These are phyloP conservation scores for Phoenoteleia sp. DNA, from an alignment of 2,888 invertebrate genomes.

Conservation along the genomic window DNA sequence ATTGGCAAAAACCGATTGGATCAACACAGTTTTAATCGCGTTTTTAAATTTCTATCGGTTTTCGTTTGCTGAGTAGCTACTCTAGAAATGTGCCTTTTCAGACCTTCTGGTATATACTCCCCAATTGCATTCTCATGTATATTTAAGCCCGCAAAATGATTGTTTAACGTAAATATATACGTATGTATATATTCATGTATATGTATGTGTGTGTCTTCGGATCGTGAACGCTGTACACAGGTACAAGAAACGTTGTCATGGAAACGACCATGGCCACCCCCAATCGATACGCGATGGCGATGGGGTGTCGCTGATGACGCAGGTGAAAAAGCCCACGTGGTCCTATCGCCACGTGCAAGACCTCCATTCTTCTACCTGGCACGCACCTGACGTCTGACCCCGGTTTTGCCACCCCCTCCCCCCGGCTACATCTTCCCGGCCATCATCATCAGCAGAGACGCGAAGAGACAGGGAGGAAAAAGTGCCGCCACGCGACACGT, in stretches of 20 bases:
- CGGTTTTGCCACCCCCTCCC: slow-evolving; percentile 30
- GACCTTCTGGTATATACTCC: too few relatives aligned
- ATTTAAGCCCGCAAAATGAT: too few relatives aligned
- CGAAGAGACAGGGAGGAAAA: background rate
- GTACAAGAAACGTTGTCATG: slow-evolving; percentile 86
- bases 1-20: too few relatives aligned
- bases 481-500: slow-evolving; percentile 40
- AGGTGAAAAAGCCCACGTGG: slow-evolving; percentile 85
- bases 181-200: background rate
- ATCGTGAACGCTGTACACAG: slow-evolving; percentile 79
- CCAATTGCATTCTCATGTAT: background rate
- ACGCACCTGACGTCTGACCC: slow-evolving; percentile 67
- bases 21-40: too few relatives aligned
- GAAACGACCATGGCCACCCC: slow-evolving; percentile 86
- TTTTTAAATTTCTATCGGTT: too few relatives aligned
- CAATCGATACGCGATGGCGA: slow-evolving; percentile 84
- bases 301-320: slow-evolving; percentile 84
- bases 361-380: slow-evolving; percentile 77
- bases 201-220: slow-evolving; percentile 39
- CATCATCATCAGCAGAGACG: slow-evolving; percentile 20
- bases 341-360: slow-evolving; percentile 86
- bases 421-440: background rate
- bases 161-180: too few relatives aligned
- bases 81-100: too few relatives aligned
- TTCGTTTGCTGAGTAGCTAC: too few relatives aligned